phyloP scores from a whole-genome alignment of 1,140 invertebrate genomes.

The Periplaneta americana region DNA sequence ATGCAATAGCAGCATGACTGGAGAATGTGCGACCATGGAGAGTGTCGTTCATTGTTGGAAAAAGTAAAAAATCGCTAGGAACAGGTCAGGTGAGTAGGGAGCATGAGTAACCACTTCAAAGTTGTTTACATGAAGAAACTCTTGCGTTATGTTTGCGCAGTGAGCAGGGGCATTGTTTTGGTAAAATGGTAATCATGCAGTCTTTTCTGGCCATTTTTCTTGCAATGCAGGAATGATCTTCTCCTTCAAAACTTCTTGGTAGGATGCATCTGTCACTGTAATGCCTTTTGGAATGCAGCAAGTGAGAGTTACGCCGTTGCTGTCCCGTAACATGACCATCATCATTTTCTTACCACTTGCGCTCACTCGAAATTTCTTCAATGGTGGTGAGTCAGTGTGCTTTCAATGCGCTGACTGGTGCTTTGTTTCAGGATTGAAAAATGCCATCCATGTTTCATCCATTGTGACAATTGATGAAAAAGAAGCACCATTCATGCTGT shows the following conservation, averaged over 20 bases:
- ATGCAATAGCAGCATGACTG: not conserved
- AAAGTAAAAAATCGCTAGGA: constrained; percentile 2
- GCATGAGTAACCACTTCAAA: not conserved
- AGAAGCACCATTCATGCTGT: not conserved
- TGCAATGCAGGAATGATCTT: not conserved
- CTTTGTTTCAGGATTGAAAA: not conserved
- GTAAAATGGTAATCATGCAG: not conserved
- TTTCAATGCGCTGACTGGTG: not conserved
- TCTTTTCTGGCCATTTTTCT: not conserved
- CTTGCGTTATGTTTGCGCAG: not conserved
- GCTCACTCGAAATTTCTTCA: not conserved
- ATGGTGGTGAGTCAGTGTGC: too few relatives aligned
- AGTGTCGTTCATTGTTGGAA: constrained; percentile 6
- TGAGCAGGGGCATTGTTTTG: not conserved
- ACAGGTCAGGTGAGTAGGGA: not conserved
- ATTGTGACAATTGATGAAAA: not conserved
- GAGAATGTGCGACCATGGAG: not conserved
- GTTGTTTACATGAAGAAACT: not conserved
- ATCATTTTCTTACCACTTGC: not conserved
- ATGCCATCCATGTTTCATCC: not conserved
- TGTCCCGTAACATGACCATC: not conserved
- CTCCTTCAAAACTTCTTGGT: not conserved
- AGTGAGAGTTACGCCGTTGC: not conserved
- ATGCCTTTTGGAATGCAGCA: not conserved
- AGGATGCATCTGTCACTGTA: too few relatives aligned